These are phyloP conservation scores for Coleophora flavipennella DNA, from an alignment of 2,888 invertebrate species.

Conservation along the genomic window DNA sequence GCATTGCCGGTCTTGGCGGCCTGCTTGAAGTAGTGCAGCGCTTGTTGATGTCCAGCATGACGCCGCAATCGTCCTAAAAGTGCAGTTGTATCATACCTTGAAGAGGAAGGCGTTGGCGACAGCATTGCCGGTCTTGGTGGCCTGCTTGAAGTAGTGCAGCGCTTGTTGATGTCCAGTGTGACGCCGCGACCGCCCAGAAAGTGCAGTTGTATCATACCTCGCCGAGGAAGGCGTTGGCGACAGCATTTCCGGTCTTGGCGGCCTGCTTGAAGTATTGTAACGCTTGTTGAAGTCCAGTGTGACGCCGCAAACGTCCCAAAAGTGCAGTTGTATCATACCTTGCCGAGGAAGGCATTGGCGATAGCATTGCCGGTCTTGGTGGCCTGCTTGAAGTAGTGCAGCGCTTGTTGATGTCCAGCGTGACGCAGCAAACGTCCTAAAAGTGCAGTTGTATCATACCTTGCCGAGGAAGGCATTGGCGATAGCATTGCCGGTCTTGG, in stretches of 20 bases:
- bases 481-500: constrained; percentile 95
- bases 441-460: constrained; percentile 95
- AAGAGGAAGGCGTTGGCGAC: constrained; percentile 98
- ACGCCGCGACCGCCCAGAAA: constrained; percentile 98
- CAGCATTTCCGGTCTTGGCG: constrained; percentile 95
- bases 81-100: constrained; percentile 95
- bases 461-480: constrained; percentile 98
- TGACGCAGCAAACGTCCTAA: constrained; percentile 96
- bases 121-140: constrained; percentile 95
- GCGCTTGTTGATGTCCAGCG: constrained; percentile 91
- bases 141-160: constrained; percentile 90
- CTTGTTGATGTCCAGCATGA: constrained; percentile 92
- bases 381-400: constrained; percentile 92
- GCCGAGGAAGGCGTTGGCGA: constrained; percentile 93
- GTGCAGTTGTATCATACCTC: constrained; percentile 96
- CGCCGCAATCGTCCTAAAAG: constrained; percentile 97
- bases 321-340: constrained; percentile 94
- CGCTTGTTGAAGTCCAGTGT: constrained; percentile 92
- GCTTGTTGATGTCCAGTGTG: constrained; percentile 91
- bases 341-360: constrained; percentile 97
- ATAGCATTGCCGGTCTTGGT: constrained; percentile 96
- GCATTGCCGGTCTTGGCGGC: constrained; percentile 97
- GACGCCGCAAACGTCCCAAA: constrained; percentile 97
- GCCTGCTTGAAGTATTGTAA: constrained; percentile 93
- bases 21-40: constrained; percentile 89